Evolutionary conservation across 1,140 invertebrate genomes (phyloP).

Genomic region (Chlorops oryzae): DNA sequence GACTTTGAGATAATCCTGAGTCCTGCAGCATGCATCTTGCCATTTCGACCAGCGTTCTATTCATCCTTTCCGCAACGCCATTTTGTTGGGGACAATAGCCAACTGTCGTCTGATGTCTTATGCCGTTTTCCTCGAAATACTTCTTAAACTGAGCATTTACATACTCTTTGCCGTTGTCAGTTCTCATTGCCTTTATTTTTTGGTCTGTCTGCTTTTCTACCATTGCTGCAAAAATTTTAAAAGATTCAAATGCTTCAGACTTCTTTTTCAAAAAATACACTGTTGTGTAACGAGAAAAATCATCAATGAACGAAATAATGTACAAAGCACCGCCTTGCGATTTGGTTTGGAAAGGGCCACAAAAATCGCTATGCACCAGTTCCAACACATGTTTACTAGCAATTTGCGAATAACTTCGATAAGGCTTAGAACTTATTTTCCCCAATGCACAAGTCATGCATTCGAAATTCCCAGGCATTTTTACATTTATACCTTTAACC

Average conservation of each 20-base stretch:
- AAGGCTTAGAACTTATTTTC: background rate
- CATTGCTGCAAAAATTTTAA: conserved; percentile 1
- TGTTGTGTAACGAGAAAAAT: conserved; percentile 3
- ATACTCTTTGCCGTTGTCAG: conserved; percentile 47
- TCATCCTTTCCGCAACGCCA: conserved; percentile 38
- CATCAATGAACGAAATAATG: conserved; percentile 37
- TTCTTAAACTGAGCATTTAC: conserved; percentile 24
- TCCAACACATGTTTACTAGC: conserved; percentile 8
- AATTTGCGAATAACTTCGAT: background rate
- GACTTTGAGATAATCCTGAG: conserved; percentile 27
- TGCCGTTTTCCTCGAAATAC: conserved; percentile 28
- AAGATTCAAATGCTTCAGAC: conserved; percentile 12
- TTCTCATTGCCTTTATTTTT: conserved; percentile 34
- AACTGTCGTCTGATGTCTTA: conserved; percentile 41
- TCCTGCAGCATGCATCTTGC: conserved; percentile 30
- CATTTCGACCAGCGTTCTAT: conserved; percentile 21
- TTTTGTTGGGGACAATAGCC: conserved; percentile 48
- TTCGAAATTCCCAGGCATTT: background rate
- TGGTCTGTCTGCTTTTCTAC: conserved; percentile 26
- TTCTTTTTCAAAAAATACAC: conserved; percentile 10
- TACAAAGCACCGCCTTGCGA: conserved; percentile 27
- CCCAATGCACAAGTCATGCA: background rate
- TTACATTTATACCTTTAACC: background rate
- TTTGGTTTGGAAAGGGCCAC: conserved; percentile 30
- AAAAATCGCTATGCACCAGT: conserved; percentile 27